Evolutionary conservation across 2,797 vertebrate genomes (phyloP).

Genomic region (Gambelia wislizenii): DNA sequence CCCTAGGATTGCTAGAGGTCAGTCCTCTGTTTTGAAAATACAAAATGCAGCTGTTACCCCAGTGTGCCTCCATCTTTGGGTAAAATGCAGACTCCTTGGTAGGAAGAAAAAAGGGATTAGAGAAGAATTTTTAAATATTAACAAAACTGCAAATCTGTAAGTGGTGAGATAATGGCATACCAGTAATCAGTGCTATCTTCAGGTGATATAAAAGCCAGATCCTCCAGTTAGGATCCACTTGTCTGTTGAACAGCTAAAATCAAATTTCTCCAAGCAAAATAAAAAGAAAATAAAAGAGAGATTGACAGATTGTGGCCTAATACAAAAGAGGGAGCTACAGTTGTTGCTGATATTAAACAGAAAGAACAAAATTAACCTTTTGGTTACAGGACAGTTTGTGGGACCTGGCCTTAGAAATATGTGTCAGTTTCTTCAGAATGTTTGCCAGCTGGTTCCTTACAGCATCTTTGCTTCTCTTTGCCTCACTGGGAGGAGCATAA

Average conservation of each 20-base stretch:
- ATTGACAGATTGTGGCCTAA: not conserved
- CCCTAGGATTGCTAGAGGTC: not conserved
- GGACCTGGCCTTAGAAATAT: not conserved
- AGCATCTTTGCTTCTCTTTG: not conserved
- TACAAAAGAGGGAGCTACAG: not conserved
- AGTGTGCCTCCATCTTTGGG: not conserved
- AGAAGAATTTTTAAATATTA: not conserved
- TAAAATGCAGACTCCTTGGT: not conserved
- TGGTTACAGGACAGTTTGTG: not conserved
- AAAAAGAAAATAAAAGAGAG: not conserved
- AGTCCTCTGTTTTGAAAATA: not conserved
- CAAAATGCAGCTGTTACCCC: not conserved
- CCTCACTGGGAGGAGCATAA: constrained; percentile 15
- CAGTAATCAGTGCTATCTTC: not conserved
- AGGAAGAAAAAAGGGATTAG: not conserved
- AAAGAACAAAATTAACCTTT: constrained; percentile 11
- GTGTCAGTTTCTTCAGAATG: not conserved
- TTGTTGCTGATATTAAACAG: not conserved
- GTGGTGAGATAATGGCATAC: not conserved
- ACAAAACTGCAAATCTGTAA: not conserved
- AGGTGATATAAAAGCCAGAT: not conserved
- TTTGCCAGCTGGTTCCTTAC: not conserved
- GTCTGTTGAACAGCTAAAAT: not conserved
- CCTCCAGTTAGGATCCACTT: not conserved
- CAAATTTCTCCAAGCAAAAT: no score